These are phyloP conservation scores for Tapirus terrestris DNA, from an alignment of 2,113 vertebrate species.

Conservation along the genomic window DNA sequence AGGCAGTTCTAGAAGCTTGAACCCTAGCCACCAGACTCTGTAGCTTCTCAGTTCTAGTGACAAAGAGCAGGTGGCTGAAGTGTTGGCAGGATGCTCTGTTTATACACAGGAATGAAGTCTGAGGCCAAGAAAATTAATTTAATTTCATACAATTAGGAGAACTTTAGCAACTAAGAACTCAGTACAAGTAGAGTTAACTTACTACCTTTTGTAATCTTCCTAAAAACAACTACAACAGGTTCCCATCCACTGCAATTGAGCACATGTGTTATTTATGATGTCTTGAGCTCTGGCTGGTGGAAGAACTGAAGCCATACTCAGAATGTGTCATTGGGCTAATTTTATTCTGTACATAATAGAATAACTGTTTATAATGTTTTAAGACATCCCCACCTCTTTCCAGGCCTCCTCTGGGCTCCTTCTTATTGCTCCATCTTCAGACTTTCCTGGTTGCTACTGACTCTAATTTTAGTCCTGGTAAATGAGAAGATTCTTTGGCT, in stretches of 20 bases:
- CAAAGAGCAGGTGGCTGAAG: not conserved
- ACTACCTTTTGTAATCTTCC: not conserved
- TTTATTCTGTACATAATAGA: slow-evolving; percentile 69
- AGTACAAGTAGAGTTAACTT: not conserved
- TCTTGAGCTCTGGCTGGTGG: slow-evolving; percentile 15
- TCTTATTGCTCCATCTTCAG: not conserved
- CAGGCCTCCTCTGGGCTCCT: not conserved
- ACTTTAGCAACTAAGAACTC: not conserved
- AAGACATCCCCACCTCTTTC: slow-evolving; percentile 50
- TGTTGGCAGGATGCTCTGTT: not conserved
- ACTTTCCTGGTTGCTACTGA: not conserved
- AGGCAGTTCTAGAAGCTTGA: not conserved
- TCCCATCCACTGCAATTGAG: not conserved
- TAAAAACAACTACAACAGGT: not conserved
- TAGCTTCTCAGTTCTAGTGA: not conserved
- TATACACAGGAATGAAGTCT: not conserved
- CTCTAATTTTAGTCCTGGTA: slow-evolving; percentile 5
- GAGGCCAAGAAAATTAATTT: slow-evolving; percentile 45
- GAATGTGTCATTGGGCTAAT: slow-evolving; percentile 58
- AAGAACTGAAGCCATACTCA: slow-evolving; percentile 40
- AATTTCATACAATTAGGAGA: not conserved
- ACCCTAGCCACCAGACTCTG: not conserved
- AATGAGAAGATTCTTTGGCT: not conserved
- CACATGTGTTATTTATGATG: not conserved
- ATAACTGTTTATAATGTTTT: slow-evolving; percentile 68